A percentile compares a stretch with the other conserved stretches of the same genome.
phyloP scores from a whole-genome alignment of 2,888 invertebrate genomes.

The Adelphocoris suturalis region DNA sequence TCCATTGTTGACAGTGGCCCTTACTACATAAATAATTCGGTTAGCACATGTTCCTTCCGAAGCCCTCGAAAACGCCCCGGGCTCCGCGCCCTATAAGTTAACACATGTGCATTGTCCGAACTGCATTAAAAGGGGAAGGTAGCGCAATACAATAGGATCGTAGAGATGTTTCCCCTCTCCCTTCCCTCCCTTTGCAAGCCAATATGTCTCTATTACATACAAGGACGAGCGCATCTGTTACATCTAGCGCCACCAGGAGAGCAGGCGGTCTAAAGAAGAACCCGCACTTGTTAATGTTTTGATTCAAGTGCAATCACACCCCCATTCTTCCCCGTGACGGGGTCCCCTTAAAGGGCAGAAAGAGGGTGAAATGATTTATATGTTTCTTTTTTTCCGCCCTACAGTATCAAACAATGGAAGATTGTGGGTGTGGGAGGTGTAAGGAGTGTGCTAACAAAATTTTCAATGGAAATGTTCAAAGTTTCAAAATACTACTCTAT shows the following conservation, averaged over 20 bases:
- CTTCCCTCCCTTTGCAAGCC: slow-evolving; percentile 23
- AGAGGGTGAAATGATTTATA: slow-evolving; percentile 50
- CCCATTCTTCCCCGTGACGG: slow-evolving; percentile 63
- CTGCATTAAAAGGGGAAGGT: slow-evolving; percentile 71
- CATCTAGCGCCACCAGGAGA: slow-evolving; percentile 9
- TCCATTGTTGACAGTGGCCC: slow-evolving; percentile 27
- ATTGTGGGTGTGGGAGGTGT: neutral
- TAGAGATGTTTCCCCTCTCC: neutral
- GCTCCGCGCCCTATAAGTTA: slow-evolving; percentile 37
- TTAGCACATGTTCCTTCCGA: slow-evolving; percentile 67
- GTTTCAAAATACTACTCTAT: too few species aligned
- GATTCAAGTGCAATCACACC: slow-evolving; percentile 72
- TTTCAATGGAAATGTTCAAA: too few species aligned
- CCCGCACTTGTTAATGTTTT: slow-evolving; percentile 72
- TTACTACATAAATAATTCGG: slow-evolving; percentile 69
- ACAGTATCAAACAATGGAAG: neutral
- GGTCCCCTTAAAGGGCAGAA: slow-evolving; percentile 33
- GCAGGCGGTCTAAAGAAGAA: slow-evolving; percentile 43
- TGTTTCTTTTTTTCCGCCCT: slow-evolving; percentile 3
- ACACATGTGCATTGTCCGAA: slow-evolving; percentile 69
- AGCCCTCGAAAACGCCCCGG: slow-evolving; percentile 5
- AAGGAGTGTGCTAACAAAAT: neutral
- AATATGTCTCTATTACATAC: slow-evolving; percentile 74
- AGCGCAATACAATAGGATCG: slow-evolving; percentile 70
- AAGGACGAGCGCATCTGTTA: slow-evolving; percentile 71